Base-by-base conservation (phyloP, 1,140 invertebrate genomes). In the Drosophila pandora region DNA sequence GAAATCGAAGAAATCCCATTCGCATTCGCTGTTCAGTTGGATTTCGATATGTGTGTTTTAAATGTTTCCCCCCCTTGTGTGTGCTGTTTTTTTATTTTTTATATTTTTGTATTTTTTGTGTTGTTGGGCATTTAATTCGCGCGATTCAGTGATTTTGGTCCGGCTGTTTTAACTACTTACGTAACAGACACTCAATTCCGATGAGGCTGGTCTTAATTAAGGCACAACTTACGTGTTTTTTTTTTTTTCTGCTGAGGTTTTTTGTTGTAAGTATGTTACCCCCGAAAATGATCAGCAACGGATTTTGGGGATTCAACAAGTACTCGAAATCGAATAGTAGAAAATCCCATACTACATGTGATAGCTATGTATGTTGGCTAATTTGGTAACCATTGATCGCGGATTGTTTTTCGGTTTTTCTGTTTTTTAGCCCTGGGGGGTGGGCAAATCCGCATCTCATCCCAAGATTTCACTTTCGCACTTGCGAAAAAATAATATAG, bases 161-260 rank as follows among this genome's bases (percentile, higher is more conserved):
- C 12, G 25, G 34, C 37, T 57, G 63, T 47, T 57, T 69, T 69
- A 69, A 48, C 65, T 60, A 59, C 82, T 83, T 83, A 71, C 78
- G 76, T 68, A 84, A 84, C 61, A 17, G 17, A 10, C 21, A 47
- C 76, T 49, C 70, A 53, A 74, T 59, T 72, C 53, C 73, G 73
- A 74, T 49, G 63, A 76, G 62, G 72, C 57, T 75, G 78, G 73
- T 87, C 78, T 85, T 85, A 85, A 85, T 85, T 85, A 85, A 81
- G 77, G 81, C 49, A 37, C 71, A 75, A 73, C 70, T 72, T 65
- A 61, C 43, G 57, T 39, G 56, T 60, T 45, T 59, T 47, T 41
- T 41, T 13, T 34, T 49, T 34, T 45, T 6, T 37, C 5, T 41
- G 6, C 13, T 8, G 8, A 9, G 8, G 12, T 41, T 41, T 41